Evolutionary conservation across 64 coral and sea anemone genomes (phyloP), one percentile per base, ranked within the genome.

Genomic region (Platygyra sinensis): DNA sequence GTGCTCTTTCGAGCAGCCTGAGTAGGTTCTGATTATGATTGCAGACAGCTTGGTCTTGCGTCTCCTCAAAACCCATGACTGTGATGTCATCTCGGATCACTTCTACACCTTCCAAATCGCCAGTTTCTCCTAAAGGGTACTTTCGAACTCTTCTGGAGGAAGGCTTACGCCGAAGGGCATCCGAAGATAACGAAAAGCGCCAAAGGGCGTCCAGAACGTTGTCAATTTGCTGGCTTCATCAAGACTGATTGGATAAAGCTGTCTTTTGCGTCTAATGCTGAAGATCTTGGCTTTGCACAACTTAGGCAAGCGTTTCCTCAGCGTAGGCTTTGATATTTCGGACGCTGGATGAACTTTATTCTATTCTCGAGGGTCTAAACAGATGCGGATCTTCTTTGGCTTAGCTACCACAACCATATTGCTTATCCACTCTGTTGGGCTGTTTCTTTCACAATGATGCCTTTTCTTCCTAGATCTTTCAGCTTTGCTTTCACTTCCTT

Each of bases 131-230:
- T 50, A 5, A 2, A 39, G 38, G 38, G 2, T 39, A 27, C 80
- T 84, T 13, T 86, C 32, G 69, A 86, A 93, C 28, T 93, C 83
- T 73, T 81, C 52, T 30, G 83, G 84, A 17, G 83, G 76, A 4
- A 42, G 67, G 3, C 20, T 81, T 9, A 93, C 80, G 2, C 76
- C 63, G 15, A 80, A 87, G 4, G 91, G 83, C 83, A 93, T 93
- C 50, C 64, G 33, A 17, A 94, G 50, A 81, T 77, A 91, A 28
- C 85, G 39, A 24, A 77, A 88, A 0, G 52, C 30, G 0, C 88
- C 82, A 32, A 80, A 94, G 5, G 87, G 81, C 19, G 81, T 94
- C 87, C 80, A 90, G 61, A 94, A 94, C 7, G 87, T 94, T 15
- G 89, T 60, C 18, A 91, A 76, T 39, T 87, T 90, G 60, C 14